A percentile compares a stretch with the other conserved stretches of the same genome.
Evolutionary conservation across 2,888 invertebrate species (phyloP).

Genomic region (Lasioglossum calceatum): DNA sequence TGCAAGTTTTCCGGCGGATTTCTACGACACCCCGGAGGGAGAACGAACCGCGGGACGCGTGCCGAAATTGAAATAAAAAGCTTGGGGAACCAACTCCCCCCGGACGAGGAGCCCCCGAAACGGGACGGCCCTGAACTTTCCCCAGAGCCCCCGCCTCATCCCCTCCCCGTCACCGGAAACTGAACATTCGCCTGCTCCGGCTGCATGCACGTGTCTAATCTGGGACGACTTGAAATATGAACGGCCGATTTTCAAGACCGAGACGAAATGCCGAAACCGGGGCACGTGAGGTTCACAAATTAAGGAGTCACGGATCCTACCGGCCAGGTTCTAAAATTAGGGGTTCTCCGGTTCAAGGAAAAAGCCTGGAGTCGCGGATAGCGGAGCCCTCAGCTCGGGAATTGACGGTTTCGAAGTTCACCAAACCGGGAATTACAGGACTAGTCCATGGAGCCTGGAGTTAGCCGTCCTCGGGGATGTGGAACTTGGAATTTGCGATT

Average conservation of each 20-base stretch:
- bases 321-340: background rate
- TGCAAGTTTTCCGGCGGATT: slow-evolving; percentile 55
- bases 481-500: background rate
- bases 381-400: background rate
- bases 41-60: slow-evolving; percentile 18
- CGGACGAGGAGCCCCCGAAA: background rate
- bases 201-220: background rate
- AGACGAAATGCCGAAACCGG: background rate
- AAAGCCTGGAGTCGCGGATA: background rate
- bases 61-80: slow-evolving; percentile 50
- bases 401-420: slow-evolving; percentile 2
- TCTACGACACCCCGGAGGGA: slow-evolving; percentile 52
- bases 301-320: background rate
- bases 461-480: background rate
- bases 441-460: background rate
- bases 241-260: slow-evolving; percentile 2
- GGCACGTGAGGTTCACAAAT: background rate
- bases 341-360: slow-evolving; percentile 7
- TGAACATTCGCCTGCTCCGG: background rate
- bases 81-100: background rate
- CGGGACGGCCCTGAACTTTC: background rate
- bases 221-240: slow-evolving; percentile 15
- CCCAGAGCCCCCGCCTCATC: background rate
- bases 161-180: background rate
- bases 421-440: slow-evolving; percentile 5